Evolutionary conservation across 2,888 invertebrate species (phyloP), one percentile per base, ranked within the genome.

Genomic region (Pheosia tremula): DNA sequence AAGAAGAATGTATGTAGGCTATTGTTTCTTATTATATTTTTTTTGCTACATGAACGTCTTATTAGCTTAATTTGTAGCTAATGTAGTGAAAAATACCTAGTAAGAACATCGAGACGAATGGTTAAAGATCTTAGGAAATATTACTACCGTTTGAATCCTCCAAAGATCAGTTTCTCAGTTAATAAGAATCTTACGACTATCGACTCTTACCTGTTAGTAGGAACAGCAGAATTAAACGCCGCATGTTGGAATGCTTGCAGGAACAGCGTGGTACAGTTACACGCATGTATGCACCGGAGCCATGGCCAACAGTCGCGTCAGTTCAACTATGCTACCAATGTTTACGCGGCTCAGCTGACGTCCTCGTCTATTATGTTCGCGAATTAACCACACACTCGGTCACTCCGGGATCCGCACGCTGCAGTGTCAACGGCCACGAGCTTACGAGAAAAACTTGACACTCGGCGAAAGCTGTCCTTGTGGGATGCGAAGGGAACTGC

Each of bases 391-490:
- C 90, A 91, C 92, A 93, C 93, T 90, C 91, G 89, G 91, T 88
- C 92, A 92, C 92, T 91, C 91, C 93, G 90, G 91, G 88, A 87
- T 88, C 90, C 87, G 91, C 88, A 88, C 91, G 91, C 89, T 90
- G 91, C 91, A 92, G 90, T 91, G 92, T 91, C 93, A 92, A 91
- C 91, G 91, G 87, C 90, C 90, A 92, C 90, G 85, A 87, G 85
- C 85, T 84, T 84, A 84, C 83, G 83, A 87, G 87, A 89, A 91
- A 90, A 91, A 90, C 90, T 88, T 80, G 90, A 84, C 86, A 87
- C 89, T 83, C 75, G 81, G 86, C 86, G 90, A 90, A 89, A 91
- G 88, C 87, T 84, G 87, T 84, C 81, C 83, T 77, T 77, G 69
- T 70, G 63, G 63, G 68, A 74, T 73, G 66, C 63, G 72, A 80